Evolutionary conservation across 2,113 vertebrate species (phyloP), one percentile per base, ranked within the genome.

Genomic region (Cacatua alba): DNA sequence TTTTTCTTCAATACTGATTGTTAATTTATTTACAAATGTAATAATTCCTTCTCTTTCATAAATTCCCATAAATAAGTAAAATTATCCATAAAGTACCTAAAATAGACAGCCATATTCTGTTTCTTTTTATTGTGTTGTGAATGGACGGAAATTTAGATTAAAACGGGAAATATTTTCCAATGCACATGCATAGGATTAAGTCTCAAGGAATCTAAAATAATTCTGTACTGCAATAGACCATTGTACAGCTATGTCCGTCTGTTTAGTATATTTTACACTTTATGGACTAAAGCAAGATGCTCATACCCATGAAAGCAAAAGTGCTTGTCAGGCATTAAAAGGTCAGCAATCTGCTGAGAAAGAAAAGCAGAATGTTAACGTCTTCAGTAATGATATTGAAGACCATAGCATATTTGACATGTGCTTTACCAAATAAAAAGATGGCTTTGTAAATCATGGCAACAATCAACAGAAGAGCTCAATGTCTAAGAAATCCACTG

Each of bases 191-290:
- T 55, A 63, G 60, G 11, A 91, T 24, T 72, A 59, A 86, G 78
- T 60, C n/a, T 78, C 37, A 77, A 88, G 23, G 20, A 90, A 84
- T 74, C 24, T 74, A 81, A 91, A 59, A 85, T 76, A 76, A 80
- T 84, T 71, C 24, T 41, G n/a, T 52, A 51, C 16, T 76, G 87
- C 86, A 90, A 39, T 28, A 82, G 53, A 28, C 37, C 24, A n/a
- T 75, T 94, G 26, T 60, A 63, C 33, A 55, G 6, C 29, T 82
- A 6, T 17, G 49, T 72, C 92, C 88, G 90, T 90, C 83, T 96
- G 94, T 92, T 96, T 69, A 91, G 53, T 91, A 94, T 88, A 94
- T 93, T 95, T 90, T 92, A 55, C 65, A 88, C 53, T 92, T 92
- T 91, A 94, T 76, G 46, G 68, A 88, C 55, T 68, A 76, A 90